Conservation (phyloP, 2,888 invertebrate genomes). For the Orgyia antiqua region DNA sequence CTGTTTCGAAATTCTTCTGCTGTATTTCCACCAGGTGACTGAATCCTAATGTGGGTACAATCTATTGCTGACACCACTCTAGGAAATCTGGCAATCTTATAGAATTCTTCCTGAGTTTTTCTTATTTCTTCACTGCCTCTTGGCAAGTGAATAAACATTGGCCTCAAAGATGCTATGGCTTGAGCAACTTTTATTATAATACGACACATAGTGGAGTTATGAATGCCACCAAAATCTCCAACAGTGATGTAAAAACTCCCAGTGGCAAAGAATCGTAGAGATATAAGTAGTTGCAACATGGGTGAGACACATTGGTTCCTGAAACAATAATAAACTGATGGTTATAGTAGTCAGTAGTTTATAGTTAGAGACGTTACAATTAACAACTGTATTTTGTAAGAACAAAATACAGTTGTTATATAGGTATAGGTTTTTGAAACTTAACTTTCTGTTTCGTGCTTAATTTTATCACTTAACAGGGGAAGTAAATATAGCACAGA, state of each 20-base stretch:
- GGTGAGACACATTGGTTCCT: background rate
- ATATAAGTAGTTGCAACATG: no score
- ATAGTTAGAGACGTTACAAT: no score
- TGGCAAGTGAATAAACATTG: background rate
- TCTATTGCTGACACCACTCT: conserved; percentile 15
- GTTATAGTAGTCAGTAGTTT: no score
- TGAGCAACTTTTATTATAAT: conserved; percentile 1
- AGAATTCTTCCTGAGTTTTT: conserved; percentile 8
- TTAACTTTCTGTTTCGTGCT: no score
- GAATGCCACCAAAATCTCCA: conserved; percentile 4
- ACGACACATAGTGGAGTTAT: conserved; percentile 1
- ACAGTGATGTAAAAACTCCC: background rate
- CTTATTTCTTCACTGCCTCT: conserved; percentile 3
- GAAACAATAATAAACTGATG: no score
- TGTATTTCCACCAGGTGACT: conserved; percentile 10
- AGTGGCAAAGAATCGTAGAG: background rate
- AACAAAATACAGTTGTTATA: no score
- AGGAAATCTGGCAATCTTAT: conserved; percentile 11
- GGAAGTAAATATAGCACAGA: no score
- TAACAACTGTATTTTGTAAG: no score
- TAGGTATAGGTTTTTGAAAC: no score
- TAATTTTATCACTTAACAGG: no score
- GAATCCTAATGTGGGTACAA: conserved; percentile 14
- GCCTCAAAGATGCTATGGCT: conserved; percentile 1
- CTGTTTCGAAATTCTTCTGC: conserved; percentile 6